Evolutionary conservation across 2,113 vertebrate genomes (phyloP).

Genomic region (Leucopsar rothschildi): DNA sequence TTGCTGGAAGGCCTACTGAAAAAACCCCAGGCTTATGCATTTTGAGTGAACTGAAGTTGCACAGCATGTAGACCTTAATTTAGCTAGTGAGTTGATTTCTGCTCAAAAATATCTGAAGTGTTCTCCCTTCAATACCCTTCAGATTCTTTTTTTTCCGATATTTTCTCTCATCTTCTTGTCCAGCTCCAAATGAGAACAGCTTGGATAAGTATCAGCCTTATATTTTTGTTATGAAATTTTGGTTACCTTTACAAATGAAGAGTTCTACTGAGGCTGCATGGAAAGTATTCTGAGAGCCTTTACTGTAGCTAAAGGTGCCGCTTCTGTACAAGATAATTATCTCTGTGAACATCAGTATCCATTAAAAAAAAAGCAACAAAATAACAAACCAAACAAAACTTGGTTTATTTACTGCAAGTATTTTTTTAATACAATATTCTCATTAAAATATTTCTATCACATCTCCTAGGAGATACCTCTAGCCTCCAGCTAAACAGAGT

Average conservation of each 20-base stretch:
- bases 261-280: neutral
- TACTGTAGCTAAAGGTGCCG: neutral
- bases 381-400: neutral
- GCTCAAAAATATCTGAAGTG: neutral
- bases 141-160: neutral
- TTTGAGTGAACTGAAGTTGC: neutral
- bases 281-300: neutral
- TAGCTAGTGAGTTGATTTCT: neutral
- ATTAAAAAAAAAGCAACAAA: neutral
- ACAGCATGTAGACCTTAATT: neutral
- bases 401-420: neutral
- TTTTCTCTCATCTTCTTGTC: neutral
- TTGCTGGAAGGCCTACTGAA: slow-evolving; percentile 15
- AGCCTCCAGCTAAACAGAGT: neutral
- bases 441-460: neutral
- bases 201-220: neutral
- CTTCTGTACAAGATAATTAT: neutral
- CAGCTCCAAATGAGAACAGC: neutral
- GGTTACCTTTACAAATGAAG: neutral
- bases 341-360: neutral
- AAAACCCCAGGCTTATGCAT: neutral
- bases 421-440: neutral
- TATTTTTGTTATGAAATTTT: neutral
- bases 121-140: neutral
- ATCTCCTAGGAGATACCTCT: neutral